A percentile compares a stretch with the other conserved stretches of the same genome.
Evolutionary conservation across 2,113 vertebrate species (phyloP).

Genomic region (Catharus bicknelli): DNA sequence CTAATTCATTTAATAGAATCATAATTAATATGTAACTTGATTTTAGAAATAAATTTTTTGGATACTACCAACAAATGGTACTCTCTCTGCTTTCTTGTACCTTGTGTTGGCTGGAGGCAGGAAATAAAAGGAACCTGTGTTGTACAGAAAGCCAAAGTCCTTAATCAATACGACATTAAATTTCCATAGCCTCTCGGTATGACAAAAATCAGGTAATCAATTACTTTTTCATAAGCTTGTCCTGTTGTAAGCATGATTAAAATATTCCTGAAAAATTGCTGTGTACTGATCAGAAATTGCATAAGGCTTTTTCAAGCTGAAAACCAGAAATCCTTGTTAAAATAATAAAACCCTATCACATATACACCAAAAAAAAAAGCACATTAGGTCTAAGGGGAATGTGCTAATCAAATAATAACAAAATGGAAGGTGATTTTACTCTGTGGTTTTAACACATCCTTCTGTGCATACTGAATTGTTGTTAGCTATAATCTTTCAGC

Average conservation of each 20-base stretch:
- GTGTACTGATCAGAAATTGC: neutral
- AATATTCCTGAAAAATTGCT: conserved; percentile 29
- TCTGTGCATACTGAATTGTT: neutral
- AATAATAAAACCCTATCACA: neutral
- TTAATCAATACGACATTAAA: conserved; percentile 27
- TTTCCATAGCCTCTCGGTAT: neutral
- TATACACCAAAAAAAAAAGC: neutral
- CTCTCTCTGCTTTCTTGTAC: neutral
- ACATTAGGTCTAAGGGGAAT: neutral
- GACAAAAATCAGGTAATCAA: conserved; percentile 30
- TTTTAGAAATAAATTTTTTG: conserved; percentile 22
- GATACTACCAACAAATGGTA: neutral
- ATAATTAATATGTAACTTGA: conserved; percentile 25
- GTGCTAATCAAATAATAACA: neutral
- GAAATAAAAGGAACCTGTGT: neutral
- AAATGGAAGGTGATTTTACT: conserved; percentile 13
- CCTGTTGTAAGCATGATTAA: conserved; percentile 12
- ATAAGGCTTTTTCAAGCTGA: conserved; percentile 11
- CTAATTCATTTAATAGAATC: conserved; percentile 20
- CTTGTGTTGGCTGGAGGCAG: neutral
- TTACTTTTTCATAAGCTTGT: conserved; percentile 6
- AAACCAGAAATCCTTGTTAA: neutral
- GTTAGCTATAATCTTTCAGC: neutral
- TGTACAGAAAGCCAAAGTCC: neutral
- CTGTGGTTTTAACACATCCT: neutral